Percentiles rank a stretch among this genome's conserved stretches.
phyloP scores from a whole-genome alignment of 92 coral and sea anemone genomes.

The Umimayanthus kanabou region DNA sequence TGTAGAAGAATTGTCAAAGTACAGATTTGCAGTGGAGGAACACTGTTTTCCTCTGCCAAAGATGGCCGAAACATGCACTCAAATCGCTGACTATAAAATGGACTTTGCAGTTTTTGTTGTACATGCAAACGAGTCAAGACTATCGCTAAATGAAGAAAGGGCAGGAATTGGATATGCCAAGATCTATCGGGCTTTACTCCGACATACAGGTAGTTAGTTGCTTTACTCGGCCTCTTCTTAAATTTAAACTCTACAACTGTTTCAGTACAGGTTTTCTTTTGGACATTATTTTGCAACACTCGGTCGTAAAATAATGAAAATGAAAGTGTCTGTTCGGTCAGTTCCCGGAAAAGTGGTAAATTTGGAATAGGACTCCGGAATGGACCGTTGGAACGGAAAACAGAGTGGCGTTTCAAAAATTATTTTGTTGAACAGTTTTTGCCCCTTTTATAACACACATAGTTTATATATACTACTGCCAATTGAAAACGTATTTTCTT shows the following conservation, averaged over 20 bases:
- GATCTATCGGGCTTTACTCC: conserved; percentile 52
- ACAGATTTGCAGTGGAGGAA: conserved; percentile 21
- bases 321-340: neutral
- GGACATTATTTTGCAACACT: neutral
- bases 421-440: too few relatives aligned
- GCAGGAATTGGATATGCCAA: conserved; percentile 65
- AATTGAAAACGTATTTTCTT: too few relatives aligned
- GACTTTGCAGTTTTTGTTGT: conserved; percentile 67
- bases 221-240: neutral
- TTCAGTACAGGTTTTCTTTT: neutral
- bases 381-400: conserved; percentile 15
- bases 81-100: conserved; percentile 42
- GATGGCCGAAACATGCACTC: conserved; percentile 31
- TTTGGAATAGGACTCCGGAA: neutral
- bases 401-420: neutral
- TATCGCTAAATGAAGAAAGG: conserved; percentile 62
- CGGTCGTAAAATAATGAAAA: neutral
- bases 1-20: conserved; percentile 32
- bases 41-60: conserved; percentile 40
- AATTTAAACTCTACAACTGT: neutral
- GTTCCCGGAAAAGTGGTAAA: neutral
- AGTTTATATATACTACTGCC: too few relatives aligned
- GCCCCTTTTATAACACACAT: too few relatives aligned
- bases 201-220: conserved; percentile 35
- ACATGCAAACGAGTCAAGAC: conserved; percentile 66